These are phyloP conservation scores for Chaenocephalus aceratus DNA, from an alignment of 2,113 vertebrate species.

Conservation along the genomic window DNA sequence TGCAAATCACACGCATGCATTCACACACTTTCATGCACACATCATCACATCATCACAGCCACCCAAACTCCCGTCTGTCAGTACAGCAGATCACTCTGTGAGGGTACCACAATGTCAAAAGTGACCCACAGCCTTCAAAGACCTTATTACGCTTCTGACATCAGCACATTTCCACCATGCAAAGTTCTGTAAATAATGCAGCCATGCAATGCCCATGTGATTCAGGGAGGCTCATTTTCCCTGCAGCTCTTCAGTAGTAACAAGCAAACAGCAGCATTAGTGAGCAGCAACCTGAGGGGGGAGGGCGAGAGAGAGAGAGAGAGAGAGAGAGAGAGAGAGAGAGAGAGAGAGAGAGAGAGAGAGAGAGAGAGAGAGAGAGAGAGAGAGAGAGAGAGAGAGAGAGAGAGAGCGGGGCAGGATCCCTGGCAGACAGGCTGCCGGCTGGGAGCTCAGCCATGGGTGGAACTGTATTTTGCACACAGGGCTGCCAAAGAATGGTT, in stretches of 20 bases:
- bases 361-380: no score
- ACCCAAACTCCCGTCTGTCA: constrained; percentile 58
- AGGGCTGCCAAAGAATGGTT: constrained; percentile 44
- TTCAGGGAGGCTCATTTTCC: constrained; percentile 50
- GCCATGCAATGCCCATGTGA: constrained; percentile 84
- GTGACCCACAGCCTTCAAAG: constrained; percentile 35
- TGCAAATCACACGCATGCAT: constrained; percentile 12
- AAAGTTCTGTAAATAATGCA: constrained; percentile 87
- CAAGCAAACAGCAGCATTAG: constrained; percentile 74
- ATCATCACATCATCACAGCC: constrained; percentile 34
- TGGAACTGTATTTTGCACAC: constrained; percentile 40
- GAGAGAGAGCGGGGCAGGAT: constrained; percentile 24
- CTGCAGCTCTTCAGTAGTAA: constrained; percentile 61
- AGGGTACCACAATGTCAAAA: constrained; percentile 21
- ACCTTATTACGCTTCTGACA: constrained; percentile 4
- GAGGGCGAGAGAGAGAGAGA: constrained; percentile 29
- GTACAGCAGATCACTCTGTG: constrained; percentile 22
- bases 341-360: constrained; percentile 37
- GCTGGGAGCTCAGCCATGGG: constrained; percentile 47
- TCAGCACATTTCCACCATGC: constrained; percentile 81
- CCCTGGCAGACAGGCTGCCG: constrained; percentile 48
- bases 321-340: constrained; percentile 35
- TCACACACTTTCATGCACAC: neutral
- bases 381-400: no score
- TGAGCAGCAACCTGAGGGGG: constrained; percentile 50